Conservation (phyloP, 2,113 vertebrate species). For the Trematocara unimaculatum region DNA sequence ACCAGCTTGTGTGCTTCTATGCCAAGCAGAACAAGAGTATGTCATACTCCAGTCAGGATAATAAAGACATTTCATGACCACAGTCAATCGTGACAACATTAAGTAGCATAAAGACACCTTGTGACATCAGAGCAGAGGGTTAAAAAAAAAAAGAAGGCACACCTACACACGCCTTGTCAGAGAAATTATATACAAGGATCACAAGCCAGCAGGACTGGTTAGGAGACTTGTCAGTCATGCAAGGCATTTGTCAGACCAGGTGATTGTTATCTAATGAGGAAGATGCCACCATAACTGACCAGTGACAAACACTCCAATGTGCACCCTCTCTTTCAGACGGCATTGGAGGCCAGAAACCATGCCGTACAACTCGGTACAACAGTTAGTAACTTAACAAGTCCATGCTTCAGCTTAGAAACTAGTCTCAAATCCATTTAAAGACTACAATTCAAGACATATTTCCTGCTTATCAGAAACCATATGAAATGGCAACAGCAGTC, state of each 20-base stretch:
- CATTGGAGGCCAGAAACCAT: neutral
- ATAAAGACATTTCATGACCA: neutral
- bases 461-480: neutral
- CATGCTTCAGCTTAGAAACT: neutral
- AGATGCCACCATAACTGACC: neutral
- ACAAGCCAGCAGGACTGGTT: constrained; percentile 49
- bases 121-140: neutral
- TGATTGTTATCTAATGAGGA: neutral
- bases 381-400: neutral
- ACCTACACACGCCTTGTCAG: neutral
- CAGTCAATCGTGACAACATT: neutral
- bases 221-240: neutral
- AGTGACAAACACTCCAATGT: neutral
- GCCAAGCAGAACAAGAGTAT: neutral
- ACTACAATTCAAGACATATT: neutral
- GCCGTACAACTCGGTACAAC: neutral
- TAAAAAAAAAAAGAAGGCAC: neutral
- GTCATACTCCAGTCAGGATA: neutral
- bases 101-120: neutral
- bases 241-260: neutral
- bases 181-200: neutral
- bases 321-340: neutral
- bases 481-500: neutral
- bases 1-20: neutral
- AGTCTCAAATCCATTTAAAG: neutral